Evolutionary conservation across 1,140 invertebrate species (phyloP), one percentile per base, ranked within the genome.

Genomic region (Cyrtorhinus lividipennis): DNA sequence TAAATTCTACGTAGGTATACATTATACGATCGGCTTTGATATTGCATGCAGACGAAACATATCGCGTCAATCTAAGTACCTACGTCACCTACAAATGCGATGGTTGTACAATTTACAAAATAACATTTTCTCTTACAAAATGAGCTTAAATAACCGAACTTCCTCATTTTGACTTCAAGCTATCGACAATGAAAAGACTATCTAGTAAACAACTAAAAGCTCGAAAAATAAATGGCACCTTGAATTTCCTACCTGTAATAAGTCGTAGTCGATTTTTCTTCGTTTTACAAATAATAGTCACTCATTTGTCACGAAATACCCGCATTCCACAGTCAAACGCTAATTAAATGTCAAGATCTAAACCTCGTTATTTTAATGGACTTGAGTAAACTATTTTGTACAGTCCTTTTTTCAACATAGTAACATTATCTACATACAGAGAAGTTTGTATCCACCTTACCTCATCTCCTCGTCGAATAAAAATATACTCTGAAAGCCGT

Each of bases 401-500:
- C 30, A 38, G 30, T 38, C 30, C 30, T 5, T 38, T 38, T 38
- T 38, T 38, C 15, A 38, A 38, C 30, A 38, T 38, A 38, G 5
- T 38, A 38, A 8, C 15, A 38, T 38, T 38, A 38, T 38, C 30
- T 38, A 38, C 30, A 8, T 38, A 38, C 30, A 38, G 30, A 38
- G 30, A 38, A 38, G 30, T 38, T n/a, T 38, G 30, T 8, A 38
- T 38, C 30, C 30, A 38, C n/a, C n/a, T n/a, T 38, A 38, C 30
- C 30, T 38, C 30, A 38, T 38, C 30, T 38, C 30, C 24, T 27
- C 26, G 8, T 59, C 26, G 58, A 59, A 59, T 59, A 59, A 59
- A 59, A 59, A 59, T 59, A 59, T 59, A 59, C 58, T 59, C 58
- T 59, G 58, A 59, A 59, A 27, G 58, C 56, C 5, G 20, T 53